Percentiles rank a stretch among this genome's conserved stretches.
These are phyloP conservation scores for Actenoides hombroni DNA, from an alignment of 2,113 vertebrate species.

Conservation along the genomic window DNA sequence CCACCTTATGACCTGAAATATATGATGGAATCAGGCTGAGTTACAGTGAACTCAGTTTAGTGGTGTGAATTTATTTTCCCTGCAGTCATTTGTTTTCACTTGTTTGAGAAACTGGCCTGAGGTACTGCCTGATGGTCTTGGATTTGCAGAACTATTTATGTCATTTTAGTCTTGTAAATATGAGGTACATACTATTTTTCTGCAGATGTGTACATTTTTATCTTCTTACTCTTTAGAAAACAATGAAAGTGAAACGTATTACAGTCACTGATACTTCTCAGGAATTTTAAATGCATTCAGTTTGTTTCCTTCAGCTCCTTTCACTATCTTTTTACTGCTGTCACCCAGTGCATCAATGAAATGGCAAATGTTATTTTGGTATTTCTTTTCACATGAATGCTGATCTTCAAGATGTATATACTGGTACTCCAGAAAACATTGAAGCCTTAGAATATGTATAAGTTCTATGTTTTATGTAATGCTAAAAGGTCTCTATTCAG, in stretches of 20 bases:
- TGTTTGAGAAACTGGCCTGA: background rate
- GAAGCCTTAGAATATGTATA: background rate
- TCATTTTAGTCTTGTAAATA: background rate
- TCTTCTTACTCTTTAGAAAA: background rate
- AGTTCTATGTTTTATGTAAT: background rate
- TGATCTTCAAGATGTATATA: background rate
- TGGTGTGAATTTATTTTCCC: background rate
- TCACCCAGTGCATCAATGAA: background rate
- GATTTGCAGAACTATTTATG: background rate
- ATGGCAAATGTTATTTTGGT: background rate
- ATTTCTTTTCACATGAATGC: background rate
- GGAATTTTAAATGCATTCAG: background rate
- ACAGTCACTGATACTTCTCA: background rate
- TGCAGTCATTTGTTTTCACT: background rate
- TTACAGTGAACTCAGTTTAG: background rate
- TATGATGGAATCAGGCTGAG: fast-evolving
- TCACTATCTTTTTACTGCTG: background rate
- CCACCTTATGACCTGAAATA: background rate
- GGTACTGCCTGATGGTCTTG: background rate
- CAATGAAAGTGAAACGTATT: background rate
- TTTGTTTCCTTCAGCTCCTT: background rate
- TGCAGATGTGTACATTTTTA: background rate
- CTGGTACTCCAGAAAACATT: background rate
- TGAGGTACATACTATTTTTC: background rate
- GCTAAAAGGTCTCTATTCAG: background rate